phyloP scores from a whole-genome alignment of 2,888 invertebrate genomes.

The Chloroclystis v-ata region DNA sequence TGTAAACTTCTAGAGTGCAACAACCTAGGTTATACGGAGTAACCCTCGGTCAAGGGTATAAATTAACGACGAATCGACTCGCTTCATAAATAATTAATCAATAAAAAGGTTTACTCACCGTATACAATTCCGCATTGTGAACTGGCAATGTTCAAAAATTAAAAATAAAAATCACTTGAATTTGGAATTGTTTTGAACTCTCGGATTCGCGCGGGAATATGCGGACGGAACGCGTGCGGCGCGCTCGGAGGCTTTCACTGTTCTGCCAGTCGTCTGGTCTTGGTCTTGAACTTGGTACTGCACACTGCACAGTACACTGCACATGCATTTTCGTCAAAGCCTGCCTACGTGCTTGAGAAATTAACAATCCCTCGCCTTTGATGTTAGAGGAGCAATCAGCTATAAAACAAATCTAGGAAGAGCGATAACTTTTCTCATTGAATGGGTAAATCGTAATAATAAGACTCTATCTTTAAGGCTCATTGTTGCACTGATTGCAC shows the following conservation, averaged over 20 bases:
- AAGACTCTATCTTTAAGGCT: no score
- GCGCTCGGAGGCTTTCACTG: conserved; percentile 53
- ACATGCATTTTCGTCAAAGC: conserved; percentile 54
- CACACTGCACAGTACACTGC: conserved; percentile 41
- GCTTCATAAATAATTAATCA: conserved; percentile 25
- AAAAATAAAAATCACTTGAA: conserved; percentile 33
- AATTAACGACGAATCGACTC: conserved; percentile 36
- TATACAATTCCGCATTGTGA: conserved; percentile 63
- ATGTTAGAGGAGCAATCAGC: conserved; percentile 26
- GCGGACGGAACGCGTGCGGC: conserved; percentile 36
- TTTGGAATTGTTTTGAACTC: conserved; percentile 37
- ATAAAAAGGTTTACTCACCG: conserved; percentile 49
- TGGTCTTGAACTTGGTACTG: conserved; percentile 64
- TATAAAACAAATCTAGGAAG: conserved; percentile 17
- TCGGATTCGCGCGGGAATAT: conserved; percentile 45
- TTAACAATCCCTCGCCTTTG: conserved; percentile 30
- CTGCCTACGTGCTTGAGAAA: conserved; percentile 20
- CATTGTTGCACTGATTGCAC: no score
- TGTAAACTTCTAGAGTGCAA: conserved; percentile 39
- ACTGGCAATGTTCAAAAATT: conserved; percentile 34
- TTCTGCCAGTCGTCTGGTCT: conserved; percentile 57
- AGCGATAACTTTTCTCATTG: conserved; percentile 12
- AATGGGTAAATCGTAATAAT: not conserved
- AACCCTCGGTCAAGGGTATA: conserved; percentile 46
- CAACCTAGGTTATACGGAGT: conserved; percentile 39